Base-by-base conservation (phyloP, 2,888 invertebrate species). In the Bombylius discolor region DNA sequence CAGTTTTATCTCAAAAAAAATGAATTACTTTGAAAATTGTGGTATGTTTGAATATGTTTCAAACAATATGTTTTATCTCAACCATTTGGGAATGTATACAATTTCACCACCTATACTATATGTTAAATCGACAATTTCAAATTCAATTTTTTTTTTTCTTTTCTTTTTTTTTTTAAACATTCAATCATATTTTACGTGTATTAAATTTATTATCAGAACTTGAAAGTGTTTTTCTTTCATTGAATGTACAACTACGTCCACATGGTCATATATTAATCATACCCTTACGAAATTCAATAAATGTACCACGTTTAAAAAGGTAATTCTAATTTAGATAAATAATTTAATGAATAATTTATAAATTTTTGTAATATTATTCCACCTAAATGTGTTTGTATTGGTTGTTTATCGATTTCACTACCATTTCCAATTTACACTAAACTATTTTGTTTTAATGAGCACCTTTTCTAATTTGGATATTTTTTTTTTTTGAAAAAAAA, bases 11-110 rank as follows among this genome's bases (percentile, higher is more conserved):
- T 12, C 97, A 97, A 75, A 96, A 97, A 73, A 97, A 97, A 69
- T 95, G 89, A 53, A 98, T 90, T 65, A 82, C 84, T 56, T 83
- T 78, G 69, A 81, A 88, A 4, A 36, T 50, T 50, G 11, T 50
- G 31, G 6, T 44, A 45, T 81, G 79, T 36, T 7, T 82, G 66
- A 56, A 90, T 77, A 67, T 85, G 84, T 11, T 77, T 75, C 13
- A 97, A 77, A 67, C 94, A 94, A 71, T 84, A 95, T 0, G 92
- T 90, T 75, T 97, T 97, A 70, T 98, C 93, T 96, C 97, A 97
- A 0, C 96, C 95, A 47, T 73, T 72, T 0, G 93, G 88, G 69
- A 90, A 97, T 0, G 90, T 88, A 72, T 97, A 73, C 95, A 62
- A 97, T 97, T 75, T 97, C 94, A 4, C 97, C 97, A 55, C 95